A percentile compares a stretch with the other conserved stretches of the same genome.
Evolutionary conservation across 2,888 invertebrate genomes (phyloP).

Genomic region (Gastracanthus pulcherrimus): DNA sequence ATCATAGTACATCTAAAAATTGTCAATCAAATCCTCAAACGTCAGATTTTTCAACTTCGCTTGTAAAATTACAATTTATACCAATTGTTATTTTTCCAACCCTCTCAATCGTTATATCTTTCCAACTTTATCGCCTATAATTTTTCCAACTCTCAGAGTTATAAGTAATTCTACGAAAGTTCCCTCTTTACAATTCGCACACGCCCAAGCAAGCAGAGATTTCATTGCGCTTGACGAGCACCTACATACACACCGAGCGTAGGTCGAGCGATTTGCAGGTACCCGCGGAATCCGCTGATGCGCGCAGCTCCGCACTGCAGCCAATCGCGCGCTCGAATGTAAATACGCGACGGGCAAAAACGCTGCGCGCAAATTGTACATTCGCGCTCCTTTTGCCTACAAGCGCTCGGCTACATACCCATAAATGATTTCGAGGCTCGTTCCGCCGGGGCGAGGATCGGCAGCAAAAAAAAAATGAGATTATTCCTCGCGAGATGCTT

Average conservation of each 20-base stretch:
- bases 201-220: not conserved
- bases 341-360: not conserved
- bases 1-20: too few species aligned
- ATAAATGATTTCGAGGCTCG: conserved; percentile 22
- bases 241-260: not conserved
- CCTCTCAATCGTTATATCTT: too few species aligned
- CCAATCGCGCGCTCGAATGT: conserved; percentile 25
- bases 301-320: too few species aligned
- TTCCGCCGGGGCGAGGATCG: not conserved
- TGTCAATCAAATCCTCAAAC: too few species aligned
- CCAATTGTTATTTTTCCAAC: too few species aligned
- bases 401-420: not conserved
- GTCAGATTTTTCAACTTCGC: too few species aligned
- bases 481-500: not conserved
- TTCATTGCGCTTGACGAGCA: not conserved
- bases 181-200: not conserved
- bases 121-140: too few species aligned
- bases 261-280: not conserved
- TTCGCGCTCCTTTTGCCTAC: not conserved
- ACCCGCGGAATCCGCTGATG: too few species aligned
- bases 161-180: too few species aligned
- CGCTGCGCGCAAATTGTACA: not conserved
- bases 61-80: too few species aligned
- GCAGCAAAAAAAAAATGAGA: not conserved
- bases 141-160: too few species aligned